Percentiles rank a stretch among this genome's conserved stretches.
Evolutionary conservation across 2,888 invertebrate genomes (phyloP).

Genomic region (Petrophora chlorosata): DNA sequence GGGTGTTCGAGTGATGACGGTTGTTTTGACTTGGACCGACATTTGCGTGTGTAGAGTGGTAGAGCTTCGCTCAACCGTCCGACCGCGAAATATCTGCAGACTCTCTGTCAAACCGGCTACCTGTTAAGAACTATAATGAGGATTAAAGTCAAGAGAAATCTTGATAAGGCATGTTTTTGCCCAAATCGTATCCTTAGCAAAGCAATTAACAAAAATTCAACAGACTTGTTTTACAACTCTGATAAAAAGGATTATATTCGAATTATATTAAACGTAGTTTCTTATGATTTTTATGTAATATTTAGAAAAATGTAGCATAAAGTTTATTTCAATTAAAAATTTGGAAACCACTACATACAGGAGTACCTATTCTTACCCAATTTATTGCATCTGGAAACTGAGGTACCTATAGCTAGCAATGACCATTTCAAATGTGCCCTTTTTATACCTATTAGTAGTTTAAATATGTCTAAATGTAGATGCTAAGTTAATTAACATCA

Average conservation of each 20-base stretch:
- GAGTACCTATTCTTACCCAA: too few species aligned
- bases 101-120: conserved; percentile 38
- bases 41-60: conserved; percentile 58
- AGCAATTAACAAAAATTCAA: conserved; percentile 19
- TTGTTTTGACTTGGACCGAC: conserved; percentile 79
- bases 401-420: too few species aligned
- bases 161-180: conserved; percentile 16
- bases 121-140: conserved; percentile 33
- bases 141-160: conserved; percentile 19
- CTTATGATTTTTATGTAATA: too few species aligned
- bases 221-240: conserved; percentile 12
- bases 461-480: too few species aligned
- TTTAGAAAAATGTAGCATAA: too few species aligned
- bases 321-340: too few species aligned
- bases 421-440: too few species aligned
- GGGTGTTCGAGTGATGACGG: conserved; percentile 71
- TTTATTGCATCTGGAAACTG: too few species aligned
- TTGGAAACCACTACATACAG: too few species aligned
- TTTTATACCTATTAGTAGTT: too few species aligned
- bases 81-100: conserved; percentile 45
- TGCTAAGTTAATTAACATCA: too few species aligned
- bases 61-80: conserved; percentile 33
- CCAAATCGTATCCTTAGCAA: not conserved
- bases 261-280: too few species aligned
- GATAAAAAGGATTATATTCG: conserved; percentile 13